Base-by-base conservation (phyloP, 1,140 invertebrate genomes). In the Atopsyche davidsoni region DNA sequence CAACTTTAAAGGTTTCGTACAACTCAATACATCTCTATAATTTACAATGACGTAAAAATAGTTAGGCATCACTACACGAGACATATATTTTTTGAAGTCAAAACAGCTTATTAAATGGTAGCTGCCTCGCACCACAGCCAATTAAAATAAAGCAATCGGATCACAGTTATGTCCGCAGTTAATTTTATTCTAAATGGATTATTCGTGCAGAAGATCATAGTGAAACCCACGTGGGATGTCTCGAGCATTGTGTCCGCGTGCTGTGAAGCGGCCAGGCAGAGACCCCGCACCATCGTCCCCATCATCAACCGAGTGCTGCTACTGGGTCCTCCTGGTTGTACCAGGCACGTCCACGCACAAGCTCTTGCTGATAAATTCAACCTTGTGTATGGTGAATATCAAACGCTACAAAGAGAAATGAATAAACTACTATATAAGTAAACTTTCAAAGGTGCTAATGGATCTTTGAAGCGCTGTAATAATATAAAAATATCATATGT, bases 381-480 rank as follows among this genome's bases (percentile, higher is more conserved):
- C 17, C 13, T 46, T 19, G 44, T 46, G 18, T 21, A 46, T 9
- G 44, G 44, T 46, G 24, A 44, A n/a, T 32, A 19, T 11, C 23
- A 14, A 14, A 11, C 18, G 39, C 11, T 41, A 28, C 6, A 6
- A 7, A 7, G 6, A n/a, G 25, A 28, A 28, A 6, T 28, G 25
- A 28, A 28, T 7, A 28, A 28, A 28, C n/a, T n/a, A n/a, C n/a
- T n/a, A n/a, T n/a, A n/a, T n/a, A n/a, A n/a, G n/a, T n/a, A n/a
- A n/a, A n/a, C n/a, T n/a, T n/a, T n/a, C n/a, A n/a, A n/a, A n/a
- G n/a, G n/a, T n/a, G n/a, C n/a, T n/a, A n/a, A n/a, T n/a, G n/a
- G n/a, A n/a, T n/a, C n/a, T n/a, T n/a, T n/a, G n/a, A n/a, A n/a
- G n/a, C n/a, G n/a, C n/a, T n/a, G n/a, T n/a, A n/a, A n/a, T n/a